phyloP scores from a whole-genome alignment of 30 jellyfish, hydroid and myxozoan genomes.

The Turritopsis dohrnii region DNA sequence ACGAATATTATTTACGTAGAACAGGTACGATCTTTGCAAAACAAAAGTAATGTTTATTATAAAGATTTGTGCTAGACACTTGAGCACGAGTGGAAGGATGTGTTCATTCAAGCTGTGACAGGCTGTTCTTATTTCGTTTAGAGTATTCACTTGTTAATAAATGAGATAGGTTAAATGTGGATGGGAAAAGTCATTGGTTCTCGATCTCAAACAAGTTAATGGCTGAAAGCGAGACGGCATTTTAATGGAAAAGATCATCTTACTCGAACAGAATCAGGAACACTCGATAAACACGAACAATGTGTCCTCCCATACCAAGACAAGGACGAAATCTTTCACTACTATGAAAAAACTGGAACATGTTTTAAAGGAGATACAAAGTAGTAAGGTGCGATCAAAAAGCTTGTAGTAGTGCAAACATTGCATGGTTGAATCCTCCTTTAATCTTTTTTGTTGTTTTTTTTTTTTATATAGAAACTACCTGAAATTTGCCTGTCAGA shows the following conservation, averaged over 20 bases:
- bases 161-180: not conserved
- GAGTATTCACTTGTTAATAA: not conserved
- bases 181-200: not conserved
- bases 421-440: not conserved
- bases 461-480: not conserved
- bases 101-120: not conserved
- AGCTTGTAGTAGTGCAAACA: not conserved
- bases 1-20: not conserved
- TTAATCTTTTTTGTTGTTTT: not conserved
- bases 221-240: not conserved
- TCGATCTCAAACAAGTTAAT: not conserved
- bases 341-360: not conserved
- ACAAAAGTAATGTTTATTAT: not conserved
- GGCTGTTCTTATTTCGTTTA: not conserved
- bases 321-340: not conserved
- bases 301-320: not conserved
- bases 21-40: not conserved
- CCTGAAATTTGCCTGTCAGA: constrained; percentile 12
- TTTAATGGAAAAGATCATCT: not conserved
- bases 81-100: not conserved
- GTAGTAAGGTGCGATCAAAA: not conserved
- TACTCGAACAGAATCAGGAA: not conserved
- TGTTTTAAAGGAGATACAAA: not conserved
- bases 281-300: not conserved
- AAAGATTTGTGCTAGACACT: not conserved